These are phyloP conservation scores for Sesamia inferens DNA, from an alignment of 2,888 invertebrate genomes.

Conservation along the genomic window DNA sequence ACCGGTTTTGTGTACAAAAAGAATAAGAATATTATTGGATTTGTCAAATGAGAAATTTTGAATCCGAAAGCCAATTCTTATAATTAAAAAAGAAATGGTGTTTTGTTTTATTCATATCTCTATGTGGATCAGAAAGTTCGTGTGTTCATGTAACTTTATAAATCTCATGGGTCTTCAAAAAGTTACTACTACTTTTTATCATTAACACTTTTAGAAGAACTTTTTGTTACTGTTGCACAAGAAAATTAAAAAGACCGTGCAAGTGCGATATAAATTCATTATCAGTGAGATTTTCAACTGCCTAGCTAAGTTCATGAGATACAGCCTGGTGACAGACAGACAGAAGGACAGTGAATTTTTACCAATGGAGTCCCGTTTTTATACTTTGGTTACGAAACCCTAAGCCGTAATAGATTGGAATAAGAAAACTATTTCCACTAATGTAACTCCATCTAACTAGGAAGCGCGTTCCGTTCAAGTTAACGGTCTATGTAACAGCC, in stretches of 20 bases:
- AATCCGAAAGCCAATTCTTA: not conserved
- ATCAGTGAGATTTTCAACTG: no score
- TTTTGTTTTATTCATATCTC: not conserved
- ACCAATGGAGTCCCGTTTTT: no score
- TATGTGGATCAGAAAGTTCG: not conserved
- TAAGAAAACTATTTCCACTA: not conserved
- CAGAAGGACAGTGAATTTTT: no score
- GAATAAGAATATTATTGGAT: not conserved
- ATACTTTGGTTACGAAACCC: no score
- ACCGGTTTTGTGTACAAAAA: not conserved
- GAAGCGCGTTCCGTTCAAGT: not conserved
- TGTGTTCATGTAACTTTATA: not conserved
- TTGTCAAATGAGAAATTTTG: constrained; percentile 17
- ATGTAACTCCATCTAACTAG: not conserved
- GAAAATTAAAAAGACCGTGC: not conserved
- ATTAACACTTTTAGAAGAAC: not conserved
- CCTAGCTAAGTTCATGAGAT: no score
- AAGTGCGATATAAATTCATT: no score
- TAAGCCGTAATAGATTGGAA: not conserved
- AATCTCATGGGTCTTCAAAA: not conserved
- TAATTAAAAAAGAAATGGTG: no score
- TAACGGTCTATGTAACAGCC: constrained; percentile 6
- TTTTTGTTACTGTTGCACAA: not conserved
- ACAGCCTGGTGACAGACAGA: no score
- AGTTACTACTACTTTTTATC: not conserved